These are phyloP conservation scores for Caenorhabditis tropicalis DNA, from an alignment of 1,140 invertebrate genomes.

Conservation along the genomic window DNA sequence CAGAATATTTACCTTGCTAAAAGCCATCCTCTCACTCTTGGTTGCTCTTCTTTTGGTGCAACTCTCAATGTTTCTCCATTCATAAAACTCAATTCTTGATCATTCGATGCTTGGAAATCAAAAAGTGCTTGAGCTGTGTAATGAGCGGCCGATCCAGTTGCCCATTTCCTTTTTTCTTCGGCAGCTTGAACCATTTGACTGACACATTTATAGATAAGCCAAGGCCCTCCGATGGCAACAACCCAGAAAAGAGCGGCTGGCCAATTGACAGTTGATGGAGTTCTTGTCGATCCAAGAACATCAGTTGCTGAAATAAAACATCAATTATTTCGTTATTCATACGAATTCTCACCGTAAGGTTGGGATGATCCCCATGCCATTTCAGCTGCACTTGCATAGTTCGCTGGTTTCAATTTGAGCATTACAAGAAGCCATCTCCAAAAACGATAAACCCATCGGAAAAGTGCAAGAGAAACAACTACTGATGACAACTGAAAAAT, in stretches of 20 bases:
- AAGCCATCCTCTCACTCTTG: constrained; percentile 75
- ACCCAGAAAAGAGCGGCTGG: constrained; percentile 82
- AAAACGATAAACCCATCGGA: constrained; percentile 58
- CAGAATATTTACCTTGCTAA: constrained; percentile 69
- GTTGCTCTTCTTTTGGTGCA: constrained; percentile 84
- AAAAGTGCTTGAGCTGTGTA: constrained; percentile 80
- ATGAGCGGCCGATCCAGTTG: constrained; percentile 76
- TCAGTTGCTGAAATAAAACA: constrained; percentile 61
- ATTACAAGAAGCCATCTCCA: constrained; percentile 63
- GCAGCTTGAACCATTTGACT: constrained; percentile 72
- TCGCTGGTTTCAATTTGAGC: constrained; percentile 63
- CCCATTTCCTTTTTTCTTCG: constrained; percentile 76
- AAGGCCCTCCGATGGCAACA: constrained; percentile 86
- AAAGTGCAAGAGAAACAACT: constrained; percentile 56
- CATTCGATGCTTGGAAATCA: constrained; percentile 80
- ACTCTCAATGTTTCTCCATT: constrained; percentile 82
- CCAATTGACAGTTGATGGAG: constrained; percentile 73
- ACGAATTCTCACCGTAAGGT: constrained; percentile 32
- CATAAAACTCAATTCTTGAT: constrained; percentile 81
- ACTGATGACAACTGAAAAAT: constrained; percentile 59
- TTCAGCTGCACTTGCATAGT: constrained; percentile 62
- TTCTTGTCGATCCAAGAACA: constrained; percentile 69
- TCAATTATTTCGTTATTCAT: constrained; percentile 27
- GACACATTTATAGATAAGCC: constrained; percentile 86
- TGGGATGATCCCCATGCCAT: constrained; percentile 59